These are phyloP conservation scores for Alviniconcha marisindica DNA, from an alignment of 1,140 invertebrate species.

Conservation along the genomic window DNA sequence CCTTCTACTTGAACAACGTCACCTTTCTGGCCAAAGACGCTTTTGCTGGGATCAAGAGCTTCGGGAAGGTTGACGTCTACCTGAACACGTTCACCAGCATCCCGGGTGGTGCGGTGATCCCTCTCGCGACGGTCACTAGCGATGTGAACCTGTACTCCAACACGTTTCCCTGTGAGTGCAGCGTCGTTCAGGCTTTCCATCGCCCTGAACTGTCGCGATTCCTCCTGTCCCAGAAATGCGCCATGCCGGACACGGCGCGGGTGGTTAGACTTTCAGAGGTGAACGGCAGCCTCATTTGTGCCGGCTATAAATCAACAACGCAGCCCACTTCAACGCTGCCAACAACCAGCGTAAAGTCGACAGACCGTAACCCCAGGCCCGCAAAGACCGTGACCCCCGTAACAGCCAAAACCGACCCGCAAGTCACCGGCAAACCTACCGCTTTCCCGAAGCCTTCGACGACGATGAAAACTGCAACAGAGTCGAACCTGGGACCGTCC, in stretches of 20 bases:
- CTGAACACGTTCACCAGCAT: slow-evolving; percentile 14
- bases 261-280: background rate
- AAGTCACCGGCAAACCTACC: background rate
- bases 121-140: background rate
- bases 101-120: background rate
- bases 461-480: background rate
- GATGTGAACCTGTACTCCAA: slow-evolving; percentile 36
- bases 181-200: background rate
- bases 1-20: slow-evolving; percentile 33
- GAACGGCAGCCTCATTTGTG: background rate
- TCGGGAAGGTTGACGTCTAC: slow-evolving; percentile 14
- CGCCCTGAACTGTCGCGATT: background rate
- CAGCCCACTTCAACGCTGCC: background rate
- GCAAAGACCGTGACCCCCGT: background rate
- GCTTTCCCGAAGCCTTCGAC: background rate
- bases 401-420: background rate
- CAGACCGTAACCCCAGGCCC: background rate
- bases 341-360: no score
- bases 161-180: slow-evolving; percentile 17
- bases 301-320: background rate
- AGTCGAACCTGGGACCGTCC: background rate
- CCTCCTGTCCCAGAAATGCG: background rate
- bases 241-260: no score
- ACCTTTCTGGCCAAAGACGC: background rate
- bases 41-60: background rate